Evolutionary conservation across 2,797 vertebrate species (phyloP).

Genomic region (Chelmon rostratus): DNA sequence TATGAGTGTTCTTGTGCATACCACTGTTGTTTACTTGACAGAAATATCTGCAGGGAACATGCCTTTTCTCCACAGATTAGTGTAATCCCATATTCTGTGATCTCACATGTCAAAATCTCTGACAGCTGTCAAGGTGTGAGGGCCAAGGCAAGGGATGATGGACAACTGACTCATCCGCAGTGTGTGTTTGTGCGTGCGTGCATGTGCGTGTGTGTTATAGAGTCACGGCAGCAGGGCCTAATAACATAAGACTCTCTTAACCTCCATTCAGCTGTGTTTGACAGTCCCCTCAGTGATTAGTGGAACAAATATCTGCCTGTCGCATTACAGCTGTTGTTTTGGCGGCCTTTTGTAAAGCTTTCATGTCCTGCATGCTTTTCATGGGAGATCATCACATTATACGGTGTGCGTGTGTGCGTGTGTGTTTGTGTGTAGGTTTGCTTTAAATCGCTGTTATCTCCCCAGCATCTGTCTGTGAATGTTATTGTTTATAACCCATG

Average conservation of each 20-base stretch:
- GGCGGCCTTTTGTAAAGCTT: conserved; percentile 65
- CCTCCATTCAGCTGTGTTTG: conserved; percentile 59
- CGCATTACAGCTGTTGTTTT: conserved; percentile 75
- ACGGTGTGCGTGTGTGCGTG: conserved; percentile 13
- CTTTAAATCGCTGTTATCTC: conserved; percentile 51
- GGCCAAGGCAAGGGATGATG: conserved; percentile 42
- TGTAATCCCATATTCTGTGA: conserved; percentile 57
- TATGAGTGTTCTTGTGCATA: conserved; percentile 3
- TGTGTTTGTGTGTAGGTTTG: conserved; percentile 1
- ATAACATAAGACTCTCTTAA: conserved; percentile 72
- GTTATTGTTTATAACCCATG: conserved; percentile 46
- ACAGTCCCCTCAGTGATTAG: conserved; percentile 75
- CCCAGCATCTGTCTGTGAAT: conserved; percentile 51
- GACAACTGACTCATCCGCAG: conserved; percentile 32
- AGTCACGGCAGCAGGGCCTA: conserved; percentile 33
- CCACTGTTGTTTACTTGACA: conserved; percentile 32
- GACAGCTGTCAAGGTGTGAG: conserved; percentile 75
- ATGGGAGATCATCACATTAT: conserved; percentile 67
- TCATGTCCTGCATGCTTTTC: conserved; percentile 63
- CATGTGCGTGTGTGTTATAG: conserved; percentile 13
- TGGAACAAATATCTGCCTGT: conserved; percentile 79
- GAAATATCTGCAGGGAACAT: conserved; percentile 24
- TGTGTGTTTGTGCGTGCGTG: conserved; percentile 19
- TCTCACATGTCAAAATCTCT: conserved; percentile 55
- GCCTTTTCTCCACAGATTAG: conserved; percentile 53